Base-by-base conservation (phyloP, 2,888 invertebrate species). In the Anticlea derivata region DNA sequence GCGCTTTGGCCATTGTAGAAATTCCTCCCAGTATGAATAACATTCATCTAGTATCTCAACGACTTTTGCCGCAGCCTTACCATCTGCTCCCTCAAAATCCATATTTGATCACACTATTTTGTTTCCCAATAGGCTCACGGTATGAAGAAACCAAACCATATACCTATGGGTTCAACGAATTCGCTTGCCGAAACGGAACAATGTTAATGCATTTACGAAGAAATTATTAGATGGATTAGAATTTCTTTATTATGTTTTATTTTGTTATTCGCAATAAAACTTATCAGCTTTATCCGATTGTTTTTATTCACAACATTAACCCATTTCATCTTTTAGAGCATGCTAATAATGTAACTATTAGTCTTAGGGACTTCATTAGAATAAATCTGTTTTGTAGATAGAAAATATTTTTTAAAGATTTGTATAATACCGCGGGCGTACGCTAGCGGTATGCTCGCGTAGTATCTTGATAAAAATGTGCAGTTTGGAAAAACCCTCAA, bases 61-160 rank as follows among this genome's bases (percentile, higher is more conserved):
- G 40, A 40, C 24, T 52, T 52, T 27, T 33, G 31, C 17, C 20
- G 13, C 38, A 37, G 17, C 37, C 44, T 17, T 24, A 23, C 27
- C 41, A 41, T 30, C 33, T 30, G 38, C 29, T 17, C 17, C 13
- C 73, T 74, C 83, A 86, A 86, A 86, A 86, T 86, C 85, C 83
- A 86, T 86, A 79, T 86, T 85, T 86, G 76, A 87, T 78, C 67
- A 65, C 58, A 52, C 63, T 65, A 78, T 86, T 86, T 79, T 80
- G 68, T 84, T 83, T 74, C 56, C 75, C 80, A 84, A 71, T 86
- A 90, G 89, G 88, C 89, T 90, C 76, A 90, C 89, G 55, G 86
- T 90, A 61, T 90, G 89, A 90, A 85, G 87, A 80, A 57, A 70
- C 65, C 70, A 62, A 76, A 70, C 71, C 63, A 68, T 17, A 39